Evolutionary conservation across 2,797 vertebrate species (phyloP), one percentile per base, ranked within the genome.

Genomic region (Chaetodon trifasciatus): DNA sequence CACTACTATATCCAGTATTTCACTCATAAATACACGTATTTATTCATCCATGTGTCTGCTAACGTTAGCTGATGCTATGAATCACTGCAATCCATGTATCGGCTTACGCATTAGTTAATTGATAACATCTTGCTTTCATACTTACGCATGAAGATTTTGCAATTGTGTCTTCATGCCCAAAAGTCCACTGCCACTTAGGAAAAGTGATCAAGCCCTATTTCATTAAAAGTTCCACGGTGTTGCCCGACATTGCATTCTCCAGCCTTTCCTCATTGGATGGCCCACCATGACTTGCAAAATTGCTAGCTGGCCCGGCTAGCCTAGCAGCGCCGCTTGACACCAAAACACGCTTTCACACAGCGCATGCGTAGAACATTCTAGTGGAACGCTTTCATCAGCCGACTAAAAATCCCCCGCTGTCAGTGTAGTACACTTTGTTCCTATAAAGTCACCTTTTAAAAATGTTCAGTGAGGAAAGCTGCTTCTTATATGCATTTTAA

Each of bases 281-380:
- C 95, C 96, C 95, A 96, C 95, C 95, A 96, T 96, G 96, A 96
- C 96, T 96, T 96, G 96, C 96, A 96, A 76, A 96, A 96, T 91
- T 86, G 93, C 92, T 95, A 94, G 95, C 93, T 94, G 89, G 90
- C 92, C 93, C 89, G 86, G 94, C 91, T 95, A 94, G 92, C 93
- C 53, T 93, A 94, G 93, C 92, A 90, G 91, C 89, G 3, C 83
- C 60, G 88, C 88, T 89, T 92, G 89, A 93, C 93, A 92, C 88
- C 85, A 91, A 91, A 92, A 93, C 94, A 95, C 93, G 94, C 91
- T 94, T 89, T 76, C 83, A n/a, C 69, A 96, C 72, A 50, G 94
- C 72, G 96, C 95, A 96, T 95, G 96, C 96, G 96, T 86, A 95
- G 96, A 96, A 96, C 91, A 91, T 96, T 96, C 96, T 95, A 94